Percentiles rank a stretch among this genome's conserved stretches.
Evolutionary conservation across 2,888 invertebrate genomes (phyloP).

Genomic region (Empis livida): DNA sequence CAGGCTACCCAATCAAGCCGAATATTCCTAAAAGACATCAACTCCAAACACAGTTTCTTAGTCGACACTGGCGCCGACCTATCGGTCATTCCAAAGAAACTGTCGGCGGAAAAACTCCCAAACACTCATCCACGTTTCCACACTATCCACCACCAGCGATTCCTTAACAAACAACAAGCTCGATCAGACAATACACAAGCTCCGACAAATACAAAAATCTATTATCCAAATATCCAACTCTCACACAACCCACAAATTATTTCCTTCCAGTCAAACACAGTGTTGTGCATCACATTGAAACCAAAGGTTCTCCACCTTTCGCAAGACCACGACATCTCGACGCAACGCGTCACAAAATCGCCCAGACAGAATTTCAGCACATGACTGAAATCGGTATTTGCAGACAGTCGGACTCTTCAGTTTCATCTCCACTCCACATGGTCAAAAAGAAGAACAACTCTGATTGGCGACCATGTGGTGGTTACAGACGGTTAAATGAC

Average conservation of each 20-base stretch:
- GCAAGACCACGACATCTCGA: neutral
- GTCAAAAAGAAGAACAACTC: too few relatives aligned
- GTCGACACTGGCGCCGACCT: neutral
- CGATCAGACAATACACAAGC: neutral
- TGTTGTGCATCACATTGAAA: neutral
- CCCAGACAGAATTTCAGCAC: neutral
- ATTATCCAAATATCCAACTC: neutral
- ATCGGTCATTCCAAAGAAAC: neutral
- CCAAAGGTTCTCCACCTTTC: constrained; percentile 13
- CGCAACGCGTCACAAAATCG: neutral
- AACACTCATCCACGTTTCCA: neutral
- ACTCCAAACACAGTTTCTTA: neutral
- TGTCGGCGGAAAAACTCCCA: neutral
- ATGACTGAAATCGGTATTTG: neutral
- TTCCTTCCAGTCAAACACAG: neutral
- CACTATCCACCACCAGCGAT: neutral
- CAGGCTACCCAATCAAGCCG: neutral
- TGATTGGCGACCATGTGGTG: too few relatives aligned
- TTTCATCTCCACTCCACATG: neutral
- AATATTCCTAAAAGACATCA: neutral
- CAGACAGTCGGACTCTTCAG: neutral
- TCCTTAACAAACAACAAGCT: neutral
- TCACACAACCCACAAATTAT: neutral
- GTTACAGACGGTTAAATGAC: too few relatives aligned
- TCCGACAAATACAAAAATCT: neutral